These are phyloP conservation scores for Leptobrachium leishanense DNA, from an alignment of 2,113 vertebrate genomes.

Conservation along the genomic window DNA sequence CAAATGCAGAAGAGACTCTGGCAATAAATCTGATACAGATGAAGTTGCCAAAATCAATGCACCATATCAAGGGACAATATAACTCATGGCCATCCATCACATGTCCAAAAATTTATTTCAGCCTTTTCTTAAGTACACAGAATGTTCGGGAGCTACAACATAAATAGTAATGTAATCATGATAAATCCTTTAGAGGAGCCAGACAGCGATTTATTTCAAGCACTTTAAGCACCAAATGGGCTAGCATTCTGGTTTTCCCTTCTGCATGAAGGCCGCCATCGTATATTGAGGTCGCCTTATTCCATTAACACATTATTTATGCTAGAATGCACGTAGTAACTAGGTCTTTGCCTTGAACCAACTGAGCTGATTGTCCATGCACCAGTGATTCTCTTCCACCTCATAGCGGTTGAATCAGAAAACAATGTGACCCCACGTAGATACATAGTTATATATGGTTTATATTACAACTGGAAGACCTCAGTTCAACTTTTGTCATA, in stretches of 20 bases:
- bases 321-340: conserved; percentile 30
- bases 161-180: not conserved
- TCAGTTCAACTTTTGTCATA: not conserved
- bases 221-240: not conserved
- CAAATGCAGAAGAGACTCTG: too few relatives aligned
- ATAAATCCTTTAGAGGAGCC: not conserved
- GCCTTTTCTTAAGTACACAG: not conserved
- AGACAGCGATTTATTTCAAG: not conserved
- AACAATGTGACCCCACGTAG: not conserved
- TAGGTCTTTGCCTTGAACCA: conserved; percentile 33
- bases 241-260: not conserved
- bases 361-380: conserved; percentile 37
- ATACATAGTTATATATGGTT: not conserved
- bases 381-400: conserved; percentile 4
- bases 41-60: not conserved
- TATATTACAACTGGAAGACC: conserved; percentile 8
- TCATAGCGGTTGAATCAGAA: not conserved
- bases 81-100: not conserved
- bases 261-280: not conserved
- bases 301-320: conserved; percentile 40
- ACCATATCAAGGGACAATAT: not conserved
- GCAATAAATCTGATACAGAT: not conserved
- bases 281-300: conserved; percentile 42
- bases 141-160: not conserved
- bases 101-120: not conserved